Conservation (phyloP, 1,140 invertebrate species). For the Conus betulinus region DNA sequence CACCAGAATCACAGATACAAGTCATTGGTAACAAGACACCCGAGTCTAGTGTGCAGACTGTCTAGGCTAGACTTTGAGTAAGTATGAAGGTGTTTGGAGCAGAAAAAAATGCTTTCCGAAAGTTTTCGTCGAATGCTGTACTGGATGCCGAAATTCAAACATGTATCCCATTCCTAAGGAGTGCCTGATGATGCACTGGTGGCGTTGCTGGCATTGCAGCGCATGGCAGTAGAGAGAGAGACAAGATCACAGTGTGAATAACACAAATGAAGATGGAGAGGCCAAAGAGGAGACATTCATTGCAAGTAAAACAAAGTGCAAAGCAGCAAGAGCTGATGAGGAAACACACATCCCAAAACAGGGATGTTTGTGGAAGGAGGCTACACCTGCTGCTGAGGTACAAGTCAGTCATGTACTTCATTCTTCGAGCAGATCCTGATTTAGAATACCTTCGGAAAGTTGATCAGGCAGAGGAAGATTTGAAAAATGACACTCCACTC, state of each 20-base stretch:
- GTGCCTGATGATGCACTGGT: constrained; percentile 81
- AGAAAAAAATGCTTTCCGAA: constrained; percentile 86
- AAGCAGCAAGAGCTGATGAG: constrained; percentile 85
- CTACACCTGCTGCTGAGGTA: constrained; percentile 86
- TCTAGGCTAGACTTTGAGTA: neutral
- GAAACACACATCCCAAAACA: constrained; percentile 82
- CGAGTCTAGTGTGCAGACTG: constrained; percentile 20
- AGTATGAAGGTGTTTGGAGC: constrained; percentile 90
- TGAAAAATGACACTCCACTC: constrained; percentile 43
- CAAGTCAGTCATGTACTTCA: constrained; percentile 89
- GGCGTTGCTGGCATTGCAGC: constrained; percentile 89
- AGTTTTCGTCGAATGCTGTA: constrained; percentile 95
- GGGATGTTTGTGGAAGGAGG: constrained; percentile 95
- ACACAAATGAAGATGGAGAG: constrained; percentile 61
- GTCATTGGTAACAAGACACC: constrained; percentile 41
- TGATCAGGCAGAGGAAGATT: constrained; percentile 51
- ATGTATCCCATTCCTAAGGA: constrained; percentile 88
- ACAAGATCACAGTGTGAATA: constrained; percentile 84
- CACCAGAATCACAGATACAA: constrained; percentile 71
- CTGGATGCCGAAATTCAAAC: constrained; percentile 98
- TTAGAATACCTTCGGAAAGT: constrained; percentile 73
- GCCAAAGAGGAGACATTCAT: constrained; percentile 95
- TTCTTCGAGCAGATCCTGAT: constrained; percentile 83
- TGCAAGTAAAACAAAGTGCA: constrained; percentile 89
- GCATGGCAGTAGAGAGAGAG: constrained; percentile 91